Evolutionary conservation across 1,140 invertebrate species (phyloP), one percentile per base, ranked within the genome.

Genomic region (Drosophila teissieri): DNA sequence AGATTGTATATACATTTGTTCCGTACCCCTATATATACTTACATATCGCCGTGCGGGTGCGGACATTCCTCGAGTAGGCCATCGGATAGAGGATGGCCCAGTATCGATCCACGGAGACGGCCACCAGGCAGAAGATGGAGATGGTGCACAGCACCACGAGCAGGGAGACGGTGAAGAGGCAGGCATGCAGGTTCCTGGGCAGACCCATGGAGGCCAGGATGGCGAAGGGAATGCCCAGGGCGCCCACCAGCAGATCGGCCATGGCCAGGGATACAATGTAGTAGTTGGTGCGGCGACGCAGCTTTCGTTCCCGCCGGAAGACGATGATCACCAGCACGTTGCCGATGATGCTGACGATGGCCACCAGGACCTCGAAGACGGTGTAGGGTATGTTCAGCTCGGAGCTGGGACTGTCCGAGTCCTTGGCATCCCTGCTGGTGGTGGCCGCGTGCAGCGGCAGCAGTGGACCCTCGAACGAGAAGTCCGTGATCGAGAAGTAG

Each of bases 61-160:
- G 94, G 58, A 98, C 97, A 89, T 96, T 97, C 64, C 96, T 94
- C 0, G 97, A 97, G 91, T 98, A 98, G 63, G 95, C 95, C 95
- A 98, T 96, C 0, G 97, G 97, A 92, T 97, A 95, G 0, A 98
- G 93, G 67, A 98, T 98, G 12, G 97, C 97, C 97, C 97, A 98
- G 92, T 98, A 98, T 42, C 97, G 94, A 93, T 98, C 97, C 58
- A 98, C 95, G 17, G 96, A 97, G 4, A 98, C 97, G 3, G 97
- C 97, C 1, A 98, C 96, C 78, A 98, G 92, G 90, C 96, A 97
- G 86, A 98, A 97, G 70, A 98, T 98, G 76, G 97, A 98, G 77
- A 97, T 97, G 36, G 97, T 98, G 85, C 97, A 98, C 24, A 98
- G 93, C 42, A 98, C 96, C 57, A 98, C 94, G 64, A 98, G 93